Percentiles rank a stretch among this genome's conserved stretches.
Conservation (phyloP, 2,888 invertebrate species). For the Apotomis betuletana region DNA sequence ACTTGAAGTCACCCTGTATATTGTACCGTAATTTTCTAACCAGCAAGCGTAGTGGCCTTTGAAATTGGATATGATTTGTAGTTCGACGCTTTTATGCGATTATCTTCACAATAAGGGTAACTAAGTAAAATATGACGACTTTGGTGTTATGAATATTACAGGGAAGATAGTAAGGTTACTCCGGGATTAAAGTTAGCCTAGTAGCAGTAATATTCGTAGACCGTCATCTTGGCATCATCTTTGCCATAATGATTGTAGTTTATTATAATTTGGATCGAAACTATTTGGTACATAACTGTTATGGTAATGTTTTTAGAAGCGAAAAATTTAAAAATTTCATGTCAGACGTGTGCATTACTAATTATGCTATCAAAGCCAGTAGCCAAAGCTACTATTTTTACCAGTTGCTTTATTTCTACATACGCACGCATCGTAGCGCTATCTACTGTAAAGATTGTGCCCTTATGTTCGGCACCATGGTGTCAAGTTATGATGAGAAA, state of each 20-base stretch:
- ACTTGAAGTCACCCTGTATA: neutral
- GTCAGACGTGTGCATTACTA: no score
- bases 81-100: conserved; percentile 15
- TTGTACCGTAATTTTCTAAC: conserved; percentile 7
- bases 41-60: conserved; percentile 13
- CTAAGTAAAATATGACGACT: neutral
- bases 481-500: no score
- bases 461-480: no score
- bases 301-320: no score
- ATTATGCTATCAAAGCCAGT: no score
- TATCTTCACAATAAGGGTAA: conserved; percentile 12
- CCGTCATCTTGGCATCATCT: neutral
- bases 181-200: neutral
- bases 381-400: no score
- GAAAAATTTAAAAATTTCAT: no score
- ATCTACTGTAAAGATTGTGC: no score
- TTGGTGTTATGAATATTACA: neutral
- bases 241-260: neutral
- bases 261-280: neutral
- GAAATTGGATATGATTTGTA: conserved; percentile 34
- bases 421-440: no score
- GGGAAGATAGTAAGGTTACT: neutral
- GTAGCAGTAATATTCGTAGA: neutral
- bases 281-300: neutral
- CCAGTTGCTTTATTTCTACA: no score